Base-by-base conservation (phyloP, 53 echinoderm and acorn worm genomes). In the Luidia sarsii region DNA sequence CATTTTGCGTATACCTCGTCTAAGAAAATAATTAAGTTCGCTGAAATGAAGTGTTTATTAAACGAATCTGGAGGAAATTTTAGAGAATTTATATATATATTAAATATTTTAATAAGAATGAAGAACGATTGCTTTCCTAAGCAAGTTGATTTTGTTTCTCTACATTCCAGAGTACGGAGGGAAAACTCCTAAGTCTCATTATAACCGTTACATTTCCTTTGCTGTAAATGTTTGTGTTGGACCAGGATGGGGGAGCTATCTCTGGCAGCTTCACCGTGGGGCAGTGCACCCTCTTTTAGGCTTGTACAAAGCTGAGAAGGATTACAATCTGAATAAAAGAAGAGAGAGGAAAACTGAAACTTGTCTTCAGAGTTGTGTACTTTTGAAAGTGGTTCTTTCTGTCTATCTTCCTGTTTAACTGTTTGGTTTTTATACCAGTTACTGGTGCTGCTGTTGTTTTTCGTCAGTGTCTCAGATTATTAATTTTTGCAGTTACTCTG, bases 301-400 rank as follows among this genome's bases (percentile, higher is more conserved):
- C 77, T 60, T 77, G 77, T 77, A 77, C 22, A 77, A 77, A 77
- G 77, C 77, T 77, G 30, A 32, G 77, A 61, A 77, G 20, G 60
- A 45, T 61, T 77, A 55, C 37, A 41, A 21, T 27, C 21, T 67
- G 38, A 41, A 41, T 25, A 41, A 67, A 22, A 67, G 25, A 53
- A n/a, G 39, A 75, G 59, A 71, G 53, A 77, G 61, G 33, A 45
- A 46, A 55, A 60, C 77, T 77, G 59, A 61, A 77, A 61, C 74
- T n/a, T 74, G n/a, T n/a, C n/a, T n/a, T n/a, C n/a, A n/a, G n/a
- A n/a, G n/a, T n/a, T n/a, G n/a, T n/a, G n/a, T 41, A 11, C 6
- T 41, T 41, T 7, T 41, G 41, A 7, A 6, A 41, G 6, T 6
- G 6, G 11, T 6, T 41, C 11, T 41, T 6, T 41, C 11, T 41